Evolutionary conservation across 2,113 vertebrate genomes (phyloP).

Genomic region (Malaclemys terrapin): DNA sequence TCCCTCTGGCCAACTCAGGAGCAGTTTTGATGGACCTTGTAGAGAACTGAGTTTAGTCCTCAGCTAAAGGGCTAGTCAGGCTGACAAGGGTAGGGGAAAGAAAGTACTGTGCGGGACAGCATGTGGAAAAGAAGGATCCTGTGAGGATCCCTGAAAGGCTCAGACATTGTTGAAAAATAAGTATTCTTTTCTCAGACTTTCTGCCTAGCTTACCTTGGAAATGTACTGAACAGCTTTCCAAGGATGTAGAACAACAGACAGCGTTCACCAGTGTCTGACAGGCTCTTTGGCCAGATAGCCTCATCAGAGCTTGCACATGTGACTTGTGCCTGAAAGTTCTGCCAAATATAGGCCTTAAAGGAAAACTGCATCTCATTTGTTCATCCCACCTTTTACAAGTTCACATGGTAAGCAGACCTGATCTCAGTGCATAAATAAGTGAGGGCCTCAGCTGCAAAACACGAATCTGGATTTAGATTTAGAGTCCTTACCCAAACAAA

Average conservation of each 20-base stretch:
- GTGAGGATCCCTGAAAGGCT: rapidly evolving
- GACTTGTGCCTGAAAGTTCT: neutral
- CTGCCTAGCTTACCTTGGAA: neutral
- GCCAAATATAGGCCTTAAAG: neutral
- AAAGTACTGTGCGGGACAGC: neutral
- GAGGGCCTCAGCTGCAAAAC: neutral
- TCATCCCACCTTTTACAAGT: neutral
- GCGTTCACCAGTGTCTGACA: neutral
- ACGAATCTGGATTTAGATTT: neutral
- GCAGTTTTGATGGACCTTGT: rapidly evolving
- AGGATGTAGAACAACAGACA: neutral
- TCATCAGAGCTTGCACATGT: neutral
- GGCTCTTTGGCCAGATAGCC: neutral
- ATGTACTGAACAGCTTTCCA: neutral
- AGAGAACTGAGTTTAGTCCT: neutral
- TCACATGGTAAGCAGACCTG: neutral
- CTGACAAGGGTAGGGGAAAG: neutral
- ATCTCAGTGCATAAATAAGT: neutral
- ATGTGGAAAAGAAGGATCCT: neutral
- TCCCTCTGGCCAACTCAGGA: neutral
- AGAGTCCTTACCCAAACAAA: neutral
- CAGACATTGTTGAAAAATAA: neutral
- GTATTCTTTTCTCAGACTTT: rapidly evolving
- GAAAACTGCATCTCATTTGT: too few species aligned
- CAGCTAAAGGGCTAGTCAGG: neutral